A percentile compares a stretch with the other conserved stretches of the same genome.
Evolutionary conservation across 1,140 invertebrate genomes (phyloP).

Genomic region (Formica selysi): DNA sequence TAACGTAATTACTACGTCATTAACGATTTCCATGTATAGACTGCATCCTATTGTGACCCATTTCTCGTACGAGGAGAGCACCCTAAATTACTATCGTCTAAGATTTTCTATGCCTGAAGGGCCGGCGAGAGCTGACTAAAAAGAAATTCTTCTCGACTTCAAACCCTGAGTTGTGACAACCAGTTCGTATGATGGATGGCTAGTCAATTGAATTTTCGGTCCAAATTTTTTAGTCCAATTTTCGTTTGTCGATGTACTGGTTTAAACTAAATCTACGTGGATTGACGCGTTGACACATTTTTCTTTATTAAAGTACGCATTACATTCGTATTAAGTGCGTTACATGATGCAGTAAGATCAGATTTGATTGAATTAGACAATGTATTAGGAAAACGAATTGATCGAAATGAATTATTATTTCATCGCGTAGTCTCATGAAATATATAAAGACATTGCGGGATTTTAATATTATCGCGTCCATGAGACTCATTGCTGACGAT

Average conservation of each 20-base stretch:
- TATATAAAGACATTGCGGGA: not conserved
- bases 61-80: constrained; percentile 13
- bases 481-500: constrained; percentile 54
- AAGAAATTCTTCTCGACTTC: constrained; percentile 18
- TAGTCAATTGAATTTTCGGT: constrained; percentile 19
- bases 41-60: not conserved
- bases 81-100: constrained; percentile 1
- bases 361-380: not conserved
- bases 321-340: not conserved
- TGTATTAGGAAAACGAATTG: not conserved
- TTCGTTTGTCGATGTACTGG: not conserved
- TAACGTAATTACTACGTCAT: constrained; percentile 19
- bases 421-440: constrained; percentile 13
- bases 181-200: constrained; percentile 21
- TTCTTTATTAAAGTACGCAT: not conserved
- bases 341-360: not conserved
- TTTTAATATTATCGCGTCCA: constrained; percentile 37
- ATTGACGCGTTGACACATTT: not conserved
- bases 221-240: constrained; percentile 10
- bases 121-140: constrained; percentile 1
- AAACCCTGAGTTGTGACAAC: constrained; percentile 15
- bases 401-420: constrained; percentile 52
- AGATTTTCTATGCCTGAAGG: constrained; percentile 10
- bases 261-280: not conserved
- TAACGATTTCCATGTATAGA: constrained; percentile 7